Conservation (phyloP, 2,797 vertebrate species). For the Spondyliosoma cantharus region DNA sequence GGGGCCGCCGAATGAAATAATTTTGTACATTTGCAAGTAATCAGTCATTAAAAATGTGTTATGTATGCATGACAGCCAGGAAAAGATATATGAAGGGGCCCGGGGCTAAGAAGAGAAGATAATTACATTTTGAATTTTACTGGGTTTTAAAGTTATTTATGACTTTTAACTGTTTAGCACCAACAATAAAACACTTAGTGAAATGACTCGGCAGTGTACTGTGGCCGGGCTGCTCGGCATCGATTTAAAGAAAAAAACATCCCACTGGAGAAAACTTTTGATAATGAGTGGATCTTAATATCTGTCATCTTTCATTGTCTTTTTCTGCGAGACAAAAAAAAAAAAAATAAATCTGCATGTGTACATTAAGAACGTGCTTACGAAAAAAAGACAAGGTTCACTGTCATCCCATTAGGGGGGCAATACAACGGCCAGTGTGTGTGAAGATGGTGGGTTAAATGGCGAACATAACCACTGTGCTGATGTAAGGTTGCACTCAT, state of each 20-base stretch:
- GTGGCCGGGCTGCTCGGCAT: conserved; percentile 43
- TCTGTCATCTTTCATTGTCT: conserved; percentile 28
- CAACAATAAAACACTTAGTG: conserved; percentile 90
- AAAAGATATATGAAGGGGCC: conserved; percentile 96
- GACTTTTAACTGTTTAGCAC: conserved; percentile 95
- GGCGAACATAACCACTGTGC: conserved; percentile 10
- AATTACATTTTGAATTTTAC: conserved; percentile 99
- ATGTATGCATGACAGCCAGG: conserved; percentile 95
- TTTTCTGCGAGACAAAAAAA: conserved; percentile 31
- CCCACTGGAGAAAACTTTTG: conserved; percentile 38
- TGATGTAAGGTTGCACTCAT: conserved; percentile 42
- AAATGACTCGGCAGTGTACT: conserved; percentile 73
- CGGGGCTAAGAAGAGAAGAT: conserved; percentile 97
- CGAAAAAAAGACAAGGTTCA: conserved; percentile 41
- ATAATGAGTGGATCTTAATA: conserved; percentile 55
- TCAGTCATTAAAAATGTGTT: conserved; percentile 94
- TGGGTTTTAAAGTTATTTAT: conserved; percentile 99
- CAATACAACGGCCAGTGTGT: conserved; percentile 44
- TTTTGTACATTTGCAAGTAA: conserved; percentile 94
- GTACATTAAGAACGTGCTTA: conserved; percentile 58
- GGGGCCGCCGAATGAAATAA: conserved; percentile 84
- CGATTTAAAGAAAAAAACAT: conserved; percentile 48
- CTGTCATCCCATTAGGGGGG: conserved; percentile 49
- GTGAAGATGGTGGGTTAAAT: conserved; percentile 23
- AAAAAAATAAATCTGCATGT: conserved; percentile 32